Evolutionary conservation across 2,113 vertebrate species (phyloP).

Genomic region (Herpetotheres cachinnans): DNA sequence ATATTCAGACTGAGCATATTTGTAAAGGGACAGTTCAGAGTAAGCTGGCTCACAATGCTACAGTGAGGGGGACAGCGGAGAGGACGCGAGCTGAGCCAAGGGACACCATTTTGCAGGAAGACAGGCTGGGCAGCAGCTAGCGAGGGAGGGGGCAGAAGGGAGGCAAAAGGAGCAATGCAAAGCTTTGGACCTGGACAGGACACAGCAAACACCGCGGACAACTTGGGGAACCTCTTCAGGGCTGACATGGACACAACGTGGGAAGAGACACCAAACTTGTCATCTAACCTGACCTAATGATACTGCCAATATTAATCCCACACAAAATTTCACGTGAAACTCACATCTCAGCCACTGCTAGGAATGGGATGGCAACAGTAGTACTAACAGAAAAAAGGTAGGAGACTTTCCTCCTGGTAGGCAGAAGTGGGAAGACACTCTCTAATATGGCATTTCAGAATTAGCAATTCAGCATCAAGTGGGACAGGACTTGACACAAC

Average conservation of each 20-base stretch:
- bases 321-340: constrained; percentile 21
- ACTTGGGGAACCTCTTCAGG: background rate
- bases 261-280: background rate
- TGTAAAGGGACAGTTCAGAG: constrained; percentile 25
- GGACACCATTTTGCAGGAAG: background rate
- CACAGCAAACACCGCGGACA: background rate
- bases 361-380: background rate
- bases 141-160: background rate
- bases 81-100: background rate
- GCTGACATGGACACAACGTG: background rate
- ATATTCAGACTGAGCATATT: background rate
- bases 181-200: background rate
- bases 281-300: constrained; percentile 22
- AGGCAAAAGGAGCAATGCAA: background rate
- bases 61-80: background rate
- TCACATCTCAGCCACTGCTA: constrained; percentile 19
- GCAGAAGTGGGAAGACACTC: background rate
- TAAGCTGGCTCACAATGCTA: background rate
- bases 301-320: constrained; percentile 2
- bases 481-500: background rate
- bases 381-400: background rate
- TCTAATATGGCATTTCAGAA: background rate
- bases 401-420: background rate
- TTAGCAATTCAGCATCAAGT: background rate
- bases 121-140: background rate